Evolutionary conservation across 2,113 vertebrate species (phyloP).

Genomic region (Peromyscus leucopus): DNA sequence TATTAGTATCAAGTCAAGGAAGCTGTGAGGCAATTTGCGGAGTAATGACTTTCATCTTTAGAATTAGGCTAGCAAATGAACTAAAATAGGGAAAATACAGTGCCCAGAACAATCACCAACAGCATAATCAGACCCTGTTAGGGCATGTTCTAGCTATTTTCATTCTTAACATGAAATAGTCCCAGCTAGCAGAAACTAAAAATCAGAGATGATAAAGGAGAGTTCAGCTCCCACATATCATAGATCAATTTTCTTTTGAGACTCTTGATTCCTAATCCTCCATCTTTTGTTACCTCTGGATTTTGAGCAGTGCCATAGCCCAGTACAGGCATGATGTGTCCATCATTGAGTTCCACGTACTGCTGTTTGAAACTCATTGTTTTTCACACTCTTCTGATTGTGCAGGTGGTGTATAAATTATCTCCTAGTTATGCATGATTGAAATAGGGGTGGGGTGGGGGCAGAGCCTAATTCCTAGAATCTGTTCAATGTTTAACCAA

Average conservation of each 20-base stretch:
- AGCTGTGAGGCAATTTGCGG: background rate
- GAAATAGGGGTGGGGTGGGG: too few relatives aligned
- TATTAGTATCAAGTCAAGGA: background rate
- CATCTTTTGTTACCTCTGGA: background rate
- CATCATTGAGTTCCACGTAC: constrained; percentile 1
- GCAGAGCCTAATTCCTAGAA: background rate
- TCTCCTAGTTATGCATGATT: background rate
- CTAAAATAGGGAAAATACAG: background rate
- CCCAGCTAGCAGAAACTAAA: background rate
- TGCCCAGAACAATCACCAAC: background rate
- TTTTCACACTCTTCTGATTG: background rate
- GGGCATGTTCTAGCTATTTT: background rate
- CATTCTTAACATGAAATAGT: background rate
- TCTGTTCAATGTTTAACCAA: background rate
- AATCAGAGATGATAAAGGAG: background rate
- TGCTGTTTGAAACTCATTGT: background rate
- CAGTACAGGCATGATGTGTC: background rate
- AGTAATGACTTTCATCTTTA: background rate
- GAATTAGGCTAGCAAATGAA: background rate
- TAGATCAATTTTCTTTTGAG: background rate
- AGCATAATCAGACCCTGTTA: background rate
- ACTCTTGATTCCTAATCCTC: background rate
- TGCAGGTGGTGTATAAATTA: background rate
- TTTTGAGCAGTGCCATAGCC: constrained; percentile 16
- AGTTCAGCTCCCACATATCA: background rate